These are phyloP conservation scores for Hyperoplus lanceolatus DNA, from an alignment of 2,797 vertebrate genomes.

Conservation along the genomic window DNA sequence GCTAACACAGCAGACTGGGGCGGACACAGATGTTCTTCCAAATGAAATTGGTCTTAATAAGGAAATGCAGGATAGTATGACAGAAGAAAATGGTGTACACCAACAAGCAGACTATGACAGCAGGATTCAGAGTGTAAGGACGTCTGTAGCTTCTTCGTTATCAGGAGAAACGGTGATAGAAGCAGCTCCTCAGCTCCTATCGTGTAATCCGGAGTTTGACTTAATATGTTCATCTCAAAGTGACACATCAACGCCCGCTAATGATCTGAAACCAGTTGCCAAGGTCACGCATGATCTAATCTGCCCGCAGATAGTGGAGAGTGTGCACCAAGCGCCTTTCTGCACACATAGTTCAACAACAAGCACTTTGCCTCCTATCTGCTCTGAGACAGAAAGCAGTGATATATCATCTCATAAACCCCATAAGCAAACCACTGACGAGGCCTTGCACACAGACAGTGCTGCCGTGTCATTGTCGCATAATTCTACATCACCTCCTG, in stretches of 20 bases:
- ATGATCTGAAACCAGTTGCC: conserved; percentile 40
- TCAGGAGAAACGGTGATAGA: conserved; percentile 63
- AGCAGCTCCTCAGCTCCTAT: conserved; percentile 9
- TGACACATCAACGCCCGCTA: conserved; percentile 5
- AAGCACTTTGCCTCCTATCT: conserved; percentile 15
- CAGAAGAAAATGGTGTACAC: conserved; percentile 10
- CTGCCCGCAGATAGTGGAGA: conserved; percentile 75
- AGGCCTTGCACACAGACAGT: not conserved
- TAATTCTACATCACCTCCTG: conserved; percentile 26
- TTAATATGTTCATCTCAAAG: conserved; percentile 23
- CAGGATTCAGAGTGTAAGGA: conserved; percentile 33
- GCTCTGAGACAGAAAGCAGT: conserved; percentile 15
- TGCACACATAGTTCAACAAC: not conserved
- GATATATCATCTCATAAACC: conserved; percentile 25
- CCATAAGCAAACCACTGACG: not conserved
- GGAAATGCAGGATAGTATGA: conserved; percentile 1
- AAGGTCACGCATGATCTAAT: conserved; percentile 74
- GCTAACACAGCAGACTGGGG: not conserved
- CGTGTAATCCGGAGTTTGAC: conserved; percentile 27
- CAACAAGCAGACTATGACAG: conserved; percentile 30
- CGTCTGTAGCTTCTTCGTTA: conserved; percentile 48
- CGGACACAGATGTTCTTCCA: not conserved
- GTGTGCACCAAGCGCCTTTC: conserved; percentile 66
- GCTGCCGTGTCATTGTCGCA: not conserved
- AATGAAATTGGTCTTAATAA: not conserved